Conservation (phyloP, 2,797 vertebrate genomes). For the Acanthurus tractus region DNA sequence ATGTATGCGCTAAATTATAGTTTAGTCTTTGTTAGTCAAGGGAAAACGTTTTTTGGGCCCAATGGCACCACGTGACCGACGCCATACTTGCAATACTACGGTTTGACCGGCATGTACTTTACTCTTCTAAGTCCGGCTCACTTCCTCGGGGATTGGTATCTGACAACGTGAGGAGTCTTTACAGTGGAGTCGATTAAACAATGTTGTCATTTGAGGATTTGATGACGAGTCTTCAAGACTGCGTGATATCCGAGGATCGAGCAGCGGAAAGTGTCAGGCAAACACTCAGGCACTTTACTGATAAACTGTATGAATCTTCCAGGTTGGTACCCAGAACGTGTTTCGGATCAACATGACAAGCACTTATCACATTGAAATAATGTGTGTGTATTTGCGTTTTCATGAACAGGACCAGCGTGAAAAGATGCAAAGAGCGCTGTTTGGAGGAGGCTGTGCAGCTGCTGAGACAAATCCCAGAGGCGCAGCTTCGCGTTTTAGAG, state of each 20-base stretch:
- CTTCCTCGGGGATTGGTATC: background rate
- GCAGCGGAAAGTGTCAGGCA: constrained; percentile 26
- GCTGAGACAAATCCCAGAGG: constrained; percentile 67
- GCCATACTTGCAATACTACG: too few relatives aligned
- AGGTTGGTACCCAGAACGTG: constrained; percentile 66
- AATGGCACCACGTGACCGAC: too few relatives aligned
- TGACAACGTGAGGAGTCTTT: background rate
- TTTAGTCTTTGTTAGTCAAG: too few relatives aligned
- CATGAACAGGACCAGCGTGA: constrained; percentile 82
- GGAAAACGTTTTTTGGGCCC: too few relatives aligned
- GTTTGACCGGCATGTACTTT: constrained; percentile 17
- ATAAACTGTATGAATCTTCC: constrained; percentile 77
- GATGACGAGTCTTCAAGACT: constrained; percentile 60
- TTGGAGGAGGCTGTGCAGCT: constrained; percentile 88
- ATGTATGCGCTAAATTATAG: too few relatives aligned
- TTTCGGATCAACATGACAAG: background rate
- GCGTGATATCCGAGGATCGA: constrained; percentile 46
- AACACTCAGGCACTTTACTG: constrained; percentile 53
- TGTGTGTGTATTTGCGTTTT: background rate
- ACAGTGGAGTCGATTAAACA: background rate
- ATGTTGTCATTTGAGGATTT: constrained; percentile 74
- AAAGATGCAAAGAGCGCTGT: constrained; percentile 86
- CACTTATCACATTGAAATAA: background rate
- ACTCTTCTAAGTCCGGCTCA: too few relatives aligned
- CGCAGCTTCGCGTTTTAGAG: constrained; percentile 66